phyloP scores from a whole-genome alignment of 1,140 invertebrate species.

The Atta colombica region DNA sequence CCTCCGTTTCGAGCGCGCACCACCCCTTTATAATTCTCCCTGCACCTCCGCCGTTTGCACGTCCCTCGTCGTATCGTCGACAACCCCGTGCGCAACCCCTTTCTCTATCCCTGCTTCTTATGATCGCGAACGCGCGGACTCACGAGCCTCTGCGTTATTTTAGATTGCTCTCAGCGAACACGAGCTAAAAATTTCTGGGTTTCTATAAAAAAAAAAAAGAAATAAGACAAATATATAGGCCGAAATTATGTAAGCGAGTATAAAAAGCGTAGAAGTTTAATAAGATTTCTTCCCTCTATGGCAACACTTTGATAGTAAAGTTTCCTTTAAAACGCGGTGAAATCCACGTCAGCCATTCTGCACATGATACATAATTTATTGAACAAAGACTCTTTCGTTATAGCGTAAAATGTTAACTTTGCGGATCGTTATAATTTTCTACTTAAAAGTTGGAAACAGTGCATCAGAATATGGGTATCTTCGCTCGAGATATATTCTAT shows the following conservation, averaged over 20 bases:
- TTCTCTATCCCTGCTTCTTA: conserved; percentile 61
- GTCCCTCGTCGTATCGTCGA: conserved; percentile 70
- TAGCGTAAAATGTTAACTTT: not conserved
- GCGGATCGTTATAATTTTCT: not conserved
- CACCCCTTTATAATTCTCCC: conserved; percentile 74
- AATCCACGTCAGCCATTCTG: not conserved
- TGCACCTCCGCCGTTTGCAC: conserved; percentile 48
- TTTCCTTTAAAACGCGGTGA: not conserved
- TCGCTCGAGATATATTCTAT: not conserved
- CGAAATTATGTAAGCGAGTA: not conserved
- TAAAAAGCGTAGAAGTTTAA: conserved; percentile 3
- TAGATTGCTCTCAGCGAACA: not conserved
- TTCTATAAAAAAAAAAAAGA: no score
- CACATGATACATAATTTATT: conserved; percentile 17
- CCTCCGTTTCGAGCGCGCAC: conserved; percentile 61
- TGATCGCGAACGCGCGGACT: conserved; percentile 29
- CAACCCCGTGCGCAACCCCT: conserved; percentile 63
- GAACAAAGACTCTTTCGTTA: not conserved
- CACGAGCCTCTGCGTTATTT: conserved; percentile 21
- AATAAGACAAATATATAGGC: not conserved
- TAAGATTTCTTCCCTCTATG: not conserved
- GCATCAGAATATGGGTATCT: not conserved
- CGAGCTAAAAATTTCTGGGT: not conserved
- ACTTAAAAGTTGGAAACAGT: not conserved
- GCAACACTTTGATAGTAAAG: not conserved